Conservation (phyloP, 2,888 invertebrate genomes). For the Drosophila imparisetae region DNA sequence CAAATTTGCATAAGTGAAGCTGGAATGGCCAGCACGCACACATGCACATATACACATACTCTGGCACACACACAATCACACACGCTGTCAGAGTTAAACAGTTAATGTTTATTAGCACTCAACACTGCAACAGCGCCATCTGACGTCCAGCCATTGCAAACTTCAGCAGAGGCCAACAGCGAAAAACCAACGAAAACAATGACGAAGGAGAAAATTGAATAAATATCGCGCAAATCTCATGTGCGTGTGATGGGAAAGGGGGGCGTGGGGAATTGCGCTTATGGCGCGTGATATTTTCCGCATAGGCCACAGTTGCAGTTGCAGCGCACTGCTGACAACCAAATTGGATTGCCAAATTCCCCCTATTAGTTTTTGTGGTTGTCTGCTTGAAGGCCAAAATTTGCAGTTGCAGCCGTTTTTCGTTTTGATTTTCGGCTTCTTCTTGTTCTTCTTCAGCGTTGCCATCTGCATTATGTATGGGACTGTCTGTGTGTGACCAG, state of each 20-base stretch:
- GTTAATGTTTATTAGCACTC: slow-evolving; percentile 45
- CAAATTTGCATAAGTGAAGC: slow-evolving; percentile 64
- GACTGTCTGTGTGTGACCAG: not conserved
- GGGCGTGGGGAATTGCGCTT: not conserved
- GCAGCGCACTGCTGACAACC: slow-evolving; percentile 7
- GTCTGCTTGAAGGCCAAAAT: slow-evolving; percentile 33
- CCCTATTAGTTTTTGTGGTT: slow-evolving; percentile 1
- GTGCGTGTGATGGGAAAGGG: not conserved
- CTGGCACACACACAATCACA: slow-evolving; percentile 6
- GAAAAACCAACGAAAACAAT: slow-evolving; percentile 8
- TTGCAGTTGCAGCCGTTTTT: slow-evolving; percentile 19
- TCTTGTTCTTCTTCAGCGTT: not conserved
- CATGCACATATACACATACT: slow-evolving; percentile 1
- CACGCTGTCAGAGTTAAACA: slow-evolving; percentile 27
- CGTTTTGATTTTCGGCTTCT: slow-evolving; percentile 15
- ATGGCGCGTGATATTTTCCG: slow-evolving; percentile 21
- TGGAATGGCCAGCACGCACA: slow-evolving; percentile 48
- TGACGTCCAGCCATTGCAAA: slow-evolving; percentile 24
- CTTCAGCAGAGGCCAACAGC: slow-evolving; percentile 4
- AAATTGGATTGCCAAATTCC: slow-evolving; percentile 27
- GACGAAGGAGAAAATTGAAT: not conserved
- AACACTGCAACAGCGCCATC: slow-evolving; percentile 30
- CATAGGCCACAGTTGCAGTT: slow-evolving; percentile 18
- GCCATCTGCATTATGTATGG: slow-evolving; percentile 55
- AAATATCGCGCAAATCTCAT: slow-evolving; percentile 36